These are phyloP conservation scores for Cisticola juncidis DNA, from an alignment of 2,113 vertebrate species.

Conservation along the genomic window DNA sequence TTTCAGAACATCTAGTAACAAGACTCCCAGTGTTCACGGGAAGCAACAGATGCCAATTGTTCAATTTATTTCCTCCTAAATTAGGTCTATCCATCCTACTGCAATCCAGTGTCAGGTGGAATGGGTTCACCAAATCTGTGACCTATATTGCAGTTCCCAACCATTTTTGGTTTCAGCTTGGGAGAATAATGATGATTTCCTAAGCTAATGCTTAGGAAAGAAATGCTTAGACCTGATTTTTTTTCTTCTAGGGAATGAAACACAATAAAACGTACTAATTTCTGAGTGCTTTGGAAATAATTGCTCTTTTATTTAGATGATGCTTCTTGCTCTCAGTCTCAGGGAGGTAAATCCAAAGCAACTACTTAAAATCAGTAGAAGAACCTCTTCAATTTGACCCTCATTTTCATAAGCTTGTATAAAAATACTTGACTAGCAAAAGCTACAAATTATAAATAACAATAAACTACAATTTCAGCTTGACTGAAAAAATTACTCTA, in stretches of 20 bases:
- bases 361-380: conserved; percentile 10
- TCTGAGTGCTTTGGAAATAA: background rate
- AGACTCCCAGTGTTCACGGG: background rate
- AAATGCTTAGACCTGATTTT: background rate
- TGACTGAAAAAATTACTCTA: background rate
- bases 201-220: background rate
- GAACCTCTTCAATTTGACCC: background rate
- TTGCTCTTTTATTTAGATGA: background rate
- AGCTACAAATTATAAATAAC: conserved; percentile 7
- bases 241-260: background rate
- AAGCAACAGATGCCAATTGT: background rate
- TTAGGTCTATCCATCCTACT: background rate
- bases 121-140: background rate
- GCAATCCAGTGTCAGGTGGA: background rate
- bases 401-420: background rate
- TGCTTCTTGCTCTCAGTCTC: background rate
- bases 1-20: background rate
- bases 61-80: background rate
- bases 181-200: background rate
- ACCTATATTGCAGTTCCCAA: background rate
- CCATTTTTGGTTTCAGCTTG: background rate
- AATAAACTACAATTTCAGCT: background rate
- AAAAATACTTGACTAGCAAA: background rate
- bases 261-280: background rate
- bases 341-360: conserved; percentile 8